Percentiles rank a stretch among this genome's conserved stretches.
phyloP scores from a whole-genome alignment of 1,140 invertebrate species.

The Trypoxylus dichotomus region DNA sequence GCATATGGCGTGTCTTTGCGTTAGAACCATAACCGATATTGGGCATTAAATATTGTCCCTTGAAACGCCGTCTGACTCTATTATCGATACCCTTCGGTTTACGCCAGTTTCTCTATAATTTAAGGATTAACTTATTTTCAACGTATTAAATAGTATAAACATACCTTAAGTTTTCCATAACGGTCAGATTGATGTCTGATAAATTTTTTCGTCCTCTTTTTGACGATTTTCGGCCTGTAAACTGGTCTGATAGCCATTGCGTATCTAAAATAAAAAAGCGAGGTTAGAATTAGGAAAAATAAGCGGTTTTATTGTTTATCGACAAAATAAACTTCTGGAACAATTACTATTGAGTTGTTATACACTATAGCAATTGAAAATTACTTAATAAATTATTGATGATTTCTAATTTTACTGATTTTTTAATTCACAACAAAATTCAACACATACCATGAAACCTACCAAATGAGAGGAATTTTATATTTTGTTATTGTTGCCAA shows the following conservation, averaged over 20 bases:
- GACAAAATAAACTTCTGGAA: not conserved
- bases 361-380: not conserved
- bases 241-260: conserved; percentile 81
- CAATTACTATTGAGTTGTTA: not conserved
- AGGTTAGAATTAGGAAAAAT: not conserved
- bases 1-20: conserved; percentile 92
- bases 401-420: conserved; percentile 10
- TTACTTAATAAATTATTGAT: conserved; percentile 10
- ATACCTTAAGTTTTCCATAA: conserved; percentile 92
- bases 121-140: conserved; percentile 30
- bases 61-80: conserved; percentile 96
- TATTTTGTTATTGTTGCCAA: not conserved
- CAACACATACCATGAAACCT: too few species aligned
- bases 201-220: conserved; percentile 96
- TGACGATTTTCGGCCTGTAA: conserved; percentile 85
- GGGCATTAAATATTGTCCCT: conserved; percentile 98
- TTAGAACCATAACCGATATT: conserved; percentile 98
- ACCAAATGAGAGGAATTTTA: conserved; percentile 8
- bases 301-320: not conserved
- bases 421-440: not conserved
- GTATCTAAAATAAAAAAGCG: conserved; percentile 8
- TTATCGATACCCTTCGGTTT: conserved; percentile 99
- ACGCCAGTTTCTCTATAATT: conserved; percentile 77
- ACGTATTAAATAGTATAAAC: conserved; percentile 38
- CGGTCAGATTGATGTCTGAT: conserved; percentile 95